A percentile compares a stretch with the other conserved stretches of the same genome.
Conservation (phyloP, 2,888 invertebrate genomes). For the Nipponacmea schrenckii region DNA sequence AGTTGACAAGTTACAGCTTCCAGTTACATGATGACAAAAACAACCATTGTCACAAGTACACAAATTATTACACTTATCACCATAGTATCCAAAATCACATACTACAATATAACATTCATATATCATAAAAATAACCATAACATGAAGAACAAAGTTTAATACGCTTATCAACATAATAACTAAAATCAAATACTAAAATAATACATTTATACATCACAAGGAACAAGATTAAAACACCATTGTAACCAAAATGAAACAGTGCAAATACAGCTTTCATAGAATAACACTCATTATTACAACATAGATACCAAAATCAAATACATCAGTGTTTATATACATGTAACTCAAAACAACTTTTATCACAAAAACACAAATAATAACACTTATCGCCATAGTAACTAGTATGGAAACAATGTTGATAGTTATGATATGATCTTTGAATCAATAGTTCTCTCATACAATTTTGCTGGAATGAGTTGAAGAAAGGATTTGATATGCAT, state of each 20-base stretch:
- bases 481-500: too few species aligned
- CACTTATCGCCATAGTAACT: constrained; percentile 58
- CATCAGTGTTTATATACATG: constrained; percentile 56
- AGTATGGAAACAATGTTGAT: constrained; percentile 20
- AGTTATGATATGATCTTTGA: too few species aligned
- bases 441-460: too few species aligned
- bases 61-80: constrained; percentile 45
- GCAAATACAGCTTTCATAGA: too few species aligned
- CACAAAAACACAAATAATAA: constrained; percentile 50
- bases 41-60: constrained; percentile 57
- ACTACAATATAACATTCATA: constrained; percentile 39
- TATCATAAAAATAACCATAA: neutral
- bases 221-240: too few species aligned
- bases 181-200: too few species aligned
- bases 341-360: constrained; percentile 53
- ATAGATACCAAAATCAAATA: constrained; percentile 35
- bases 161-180: too few species aligned
- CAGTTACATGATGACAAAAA: constrained; percentile 57
- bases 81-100: constrained; percentile 58
- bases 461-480: too few species aligned
- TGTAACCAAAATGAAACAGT: too few species aligned
- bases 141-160: neutral
- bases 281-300: too few species aligned
- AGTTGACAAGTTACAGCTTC: constrained; percentile 51
- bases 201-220: too few species aligned